Evolutionary conservation across 2,797 vertebrate species (phyloP), one percentile per base, ranked within the genome.

Genomic region (Pseudopleuronectes americanus): DNA sequence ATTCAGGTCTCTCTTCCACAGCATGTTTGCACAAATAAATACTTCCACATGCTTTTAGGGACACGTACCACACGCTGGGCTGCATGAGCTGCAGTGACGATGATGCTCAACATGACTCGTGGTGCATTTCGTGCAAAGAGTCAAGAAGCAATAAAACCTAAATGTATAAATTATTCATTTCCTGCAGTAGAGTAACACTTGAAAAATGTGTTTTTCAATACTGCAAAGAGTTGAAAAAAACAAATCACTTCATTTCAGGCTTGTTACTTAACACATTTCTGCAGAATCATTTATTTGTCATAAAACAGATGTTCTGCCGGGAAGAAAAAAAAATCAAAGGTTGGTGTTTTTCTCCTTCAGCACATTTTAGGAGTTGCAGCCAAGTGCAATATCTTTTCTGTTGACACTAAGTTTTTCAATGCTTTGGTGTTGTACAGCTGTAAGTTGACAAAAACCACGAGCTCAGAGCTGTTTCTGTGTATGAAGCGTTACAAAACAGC

Each of bases 1-100:
- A 71, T 78, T 54, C 21, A 58, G 31, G 24, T 41, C 47, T 41
- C 47, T 41, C 24, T 21, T 31, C 41, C 5, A 3, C 19, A 13
- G 28, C 23, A 45, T 76, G 73, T 79, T 77, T 77, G 70, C 60
- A 54, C 57, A n/a, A 43, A 64, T 79, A 85, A 88, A 79, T 57
- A 71, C 43, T 86, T 85, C 85, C 89, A 87, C 64, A 63, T 90
- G 85, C 22, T 38, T 53, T 59, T 67, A 33, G 31, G 55, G 64
- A 49, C 68, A 79, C 67, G 80, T 72, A 74, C 55, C 79, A 71
- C 69, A 76, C 87, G 81, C 57, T 82, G 64, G 1, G 17, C 60
- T 61, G 22, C 21, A 70, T 76, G 69, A 78, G 69, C 77, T 61
- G 28, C 36, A 26, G 54, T 23, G 64, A 76, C 65, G 16, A 17